Percentiles rank a stretch among this genome's conserved stretches.
phyloP scores from a whole-genome alignment of 1,140 invertebrate species.

The Zaprionus ghesquierei region DNA sequence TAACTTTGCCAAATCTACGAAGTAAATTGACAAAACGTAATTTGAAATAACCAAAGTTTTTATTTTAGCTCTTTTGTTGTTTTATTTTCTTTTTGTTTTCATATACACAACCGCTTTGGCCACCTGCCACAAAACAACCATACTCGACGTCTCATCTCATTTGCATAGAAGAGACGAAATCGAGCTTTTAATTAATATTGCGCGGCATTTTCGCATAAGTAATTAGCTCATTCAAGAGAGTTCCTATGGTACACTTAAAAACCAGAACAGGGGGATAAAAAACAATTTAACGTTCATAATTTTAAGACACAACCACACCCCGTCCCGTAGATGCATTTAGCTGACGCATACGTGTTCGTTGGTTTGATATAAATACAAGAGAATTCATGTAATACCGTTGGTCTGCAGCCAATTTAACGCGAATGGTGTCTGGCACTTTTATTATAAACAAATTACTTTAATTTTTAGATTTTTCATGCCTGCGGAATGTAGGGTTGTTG shows the following conservation, averaged over 20 bases:
- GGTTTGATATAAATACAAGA: background rate
- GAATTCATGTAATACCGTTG: conserved; percentile 20
- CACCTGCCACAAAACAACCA: conserved; percentile 34
- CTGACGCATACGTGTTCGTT: conserved; percentile 5
- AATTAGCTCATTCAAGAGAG: conserved; percentile 40
- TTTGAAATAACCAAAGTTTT: conserved; percentile 19
- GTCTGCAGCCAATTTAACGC: conserved; percentile 14
- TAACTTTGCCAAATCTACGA: conserved; percentile 46
- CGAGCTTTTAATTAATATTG: conserved; percentile 52
- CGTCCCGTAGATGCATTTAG: background rate
- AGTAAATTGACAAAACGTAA: conserved; percentile 30
- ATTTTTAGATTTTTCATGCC: conserved; percentile 50
- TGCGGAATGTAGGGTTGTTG: conserved; percentile 51
- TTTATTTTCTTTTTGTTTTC: conserved; percentile 26
- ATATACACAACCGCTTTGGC: conserved; percentile 43
- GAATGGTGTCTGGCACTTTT: conserved; percentile 22
- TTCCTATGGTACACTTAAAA: conserved; percentile 16
- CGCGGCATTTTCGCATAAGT: conserved; percentile 54
- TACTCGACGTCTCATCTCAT: conserved; percentile 45
- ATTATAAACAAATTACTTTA: conserved; percentile 47
- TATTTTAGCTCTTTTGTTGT: conserved; percentile 1
- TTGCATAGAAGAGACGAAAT: conserved; percentile 43
- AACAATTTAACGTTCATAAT: conserved; percentile 34
- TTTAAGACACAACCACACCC: conserved; percentile 40
- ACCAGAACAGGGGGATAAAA: background rate